Percentiles rank a stretch among this genome's conserved stretches.
Conservation (phyloP, 2,113 vertebrate species). For the Cervus canadensis region DNA sequence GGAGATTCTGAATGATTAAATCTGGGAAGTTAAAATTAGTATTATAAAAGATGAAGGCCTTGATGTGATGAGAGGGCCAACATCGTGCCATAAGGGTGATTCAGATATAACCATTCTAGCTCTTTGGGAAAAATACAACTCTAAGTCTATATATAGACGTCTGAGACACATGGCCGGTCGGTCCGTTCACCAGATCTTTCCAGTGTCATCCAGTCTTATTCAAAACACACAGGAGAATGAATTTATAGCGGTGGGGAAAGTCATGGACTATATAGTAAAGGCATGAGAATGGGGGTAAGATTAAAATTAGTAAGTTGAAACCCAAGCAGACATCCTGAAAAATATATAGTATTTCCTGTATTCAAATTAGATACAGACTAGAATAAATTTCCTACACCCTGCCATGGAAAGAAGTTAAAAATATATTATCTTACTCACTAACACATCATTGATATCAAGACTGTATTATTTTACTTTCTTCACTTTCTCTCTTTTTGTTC, state of each 20-base stretch:
- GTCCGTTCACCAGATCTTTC: not conserved
- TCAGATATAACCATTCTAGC: not conserved
- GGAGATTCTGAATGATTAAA: not conserved
- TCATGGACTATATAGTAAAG: not conserved
- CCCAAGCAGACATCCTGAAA: not conserved
- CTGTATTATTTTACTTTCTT: not conserved
- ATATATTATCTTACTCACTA: not conserved
- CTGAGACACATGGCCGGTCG: not conserved
- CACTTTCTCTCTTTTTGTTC: not conserved
- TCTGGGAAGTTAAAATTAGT: not conserved
- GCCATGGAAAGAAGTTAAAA: not conserved
- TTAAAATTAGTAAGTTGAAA: not conserved
- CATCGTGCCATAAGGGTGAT: too few species aligned
- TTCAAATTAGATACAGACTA: not conserved
- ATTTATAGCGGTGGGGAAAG: not conserved
- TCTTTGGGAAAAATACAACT: not conserved
- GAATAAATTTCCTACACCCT: not conserved
- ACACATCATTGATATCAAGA: not conserved
- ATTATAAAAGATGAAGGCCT: not conserved
- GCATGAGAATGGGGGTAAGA: not conserved
- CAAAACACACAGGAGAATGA: not conserved
- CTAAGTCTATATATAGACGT: not conserved
- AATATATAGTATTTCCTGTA: not conserved
- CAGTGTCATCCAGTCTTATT: not conserved
- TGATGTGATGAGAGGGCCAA: not conserved